Evolutionary conservation across 2,797 vertebrate genomes (phyloP).

Genomic region (Sparus aurata): DNA sequence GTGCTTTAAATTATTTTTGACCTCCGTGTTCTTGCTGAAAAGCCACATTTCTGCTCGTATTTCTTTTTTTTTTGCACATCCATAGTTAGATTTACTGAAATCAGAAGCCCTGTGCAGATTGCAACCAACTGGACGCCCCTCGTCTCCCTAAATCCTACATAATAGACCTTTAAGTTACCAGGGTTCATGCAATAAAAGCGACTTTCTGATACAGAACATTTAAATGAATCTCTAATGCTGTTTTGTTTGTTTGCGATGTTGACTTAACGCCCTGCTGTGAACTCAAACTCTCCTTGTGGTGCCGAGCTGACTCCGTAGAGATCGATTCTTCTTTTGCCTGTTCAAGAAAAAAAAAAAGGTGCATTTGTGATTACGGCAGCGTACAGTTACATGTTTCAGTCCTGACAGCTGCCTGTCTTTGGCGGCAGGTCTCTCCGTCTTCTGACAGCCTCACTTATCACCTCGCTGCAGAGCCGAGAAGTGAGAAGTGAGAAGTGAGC

Average conservation of each 20-base stretch:
- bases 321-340: neutral
- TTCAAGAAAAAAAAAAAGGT: neutral
- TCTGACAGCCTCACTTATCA: slow-evolving; percentile 58
- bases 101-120: too few species aligned
- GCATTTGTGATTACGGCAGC: neutral
- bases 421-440: slow-evolving; percentile 23
- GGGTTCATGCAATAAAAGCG: neutral
- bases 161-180: neutral
- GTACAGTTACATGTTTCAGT: neutral
- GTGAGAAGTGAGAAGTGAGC: slow-evolving; percentile 14
- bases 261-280: neutral
- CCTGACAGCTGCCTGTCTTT: slow-evolving; percentile 44
- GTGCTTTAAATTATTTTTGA: neutral
- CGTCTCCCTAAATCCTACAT: too few species aligned
- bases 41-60: neutral
- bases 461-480: slow-evolving; percentile 39
- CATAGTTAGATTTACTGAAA: too few species aligned
- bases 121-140: too few species aligned
- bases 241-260: too few species aligned
- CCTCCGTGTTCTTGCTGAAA: neutral
- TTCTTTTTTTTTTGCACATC: neutral
- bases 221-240: too few species aligned
- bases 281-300: neutral
- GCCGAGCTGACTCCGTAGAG: neutral
- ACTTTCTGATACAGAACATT: too few species aligned